A percentile compares a stretch with the other conserved stretches of the same genome.
Evolutionary conservation across 2,888 invertebrate species (phyloP).

Genomic region (Drosophila ezoana): DNA sequence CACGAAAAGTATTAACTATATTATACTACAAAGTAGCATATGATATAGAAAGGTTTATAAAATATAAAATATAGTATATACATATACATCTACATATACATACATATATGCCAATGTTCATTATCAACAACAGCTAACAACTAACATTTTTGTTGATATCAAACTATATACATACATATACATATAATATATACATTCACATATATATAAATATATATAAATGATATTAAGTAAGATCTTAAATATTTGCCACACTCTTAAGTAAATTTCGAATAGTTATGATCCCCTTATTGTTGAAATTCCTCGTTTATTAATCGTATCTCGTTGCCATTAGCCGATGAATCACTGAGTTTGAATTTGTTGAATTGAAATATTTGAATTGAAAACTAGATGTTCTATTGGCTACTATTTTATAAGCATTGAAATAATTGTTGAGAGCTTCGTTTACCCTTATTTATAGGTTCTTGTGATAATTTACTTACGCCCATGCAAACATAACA

Average conservation of each 20-base stretch:
- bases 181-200: conserved; percentile 13
- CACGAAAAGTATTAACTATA: conserved; percentile 56
- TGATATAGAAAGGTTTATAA: conserved; percentile 31
- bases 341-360: conserved; percentile 39
- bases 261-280: conserved; percentile 4
- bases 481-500: neutral
- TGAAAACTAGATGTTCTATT: conserved; percentile 28
- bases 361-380: conserved; percentile 48
- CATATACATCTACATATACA: neutral
- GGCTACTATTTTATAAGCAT: conserved; percentile 30
- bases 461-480: conserved; percentile 59
- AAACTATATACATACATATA: conserved; percentile 20
- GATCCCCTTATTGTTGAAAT: conserved; percentile 41
- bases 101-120: conserved; percentile 21
- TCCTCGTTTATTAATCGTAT: conserved; percentile 29
- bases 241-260: conserved; percentile 11
- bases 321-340: conserved; percentile 16
- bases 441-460: conserved; percentile 36
- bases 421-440: conserved; percentile 44
- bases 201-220: neutral
- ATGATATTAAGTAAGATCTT: neutral
- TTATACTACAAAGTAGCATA: conserved; percentile 48
- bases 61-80: conserved; percentile 6
- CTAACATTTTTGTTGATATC: conserved; percentile 15
- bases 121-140: conserved; percentile 8